Evolutionary conservation across 2,888 invertebrate species (phyloP).

Genomic region (Cepaea hortensis): DNA sequence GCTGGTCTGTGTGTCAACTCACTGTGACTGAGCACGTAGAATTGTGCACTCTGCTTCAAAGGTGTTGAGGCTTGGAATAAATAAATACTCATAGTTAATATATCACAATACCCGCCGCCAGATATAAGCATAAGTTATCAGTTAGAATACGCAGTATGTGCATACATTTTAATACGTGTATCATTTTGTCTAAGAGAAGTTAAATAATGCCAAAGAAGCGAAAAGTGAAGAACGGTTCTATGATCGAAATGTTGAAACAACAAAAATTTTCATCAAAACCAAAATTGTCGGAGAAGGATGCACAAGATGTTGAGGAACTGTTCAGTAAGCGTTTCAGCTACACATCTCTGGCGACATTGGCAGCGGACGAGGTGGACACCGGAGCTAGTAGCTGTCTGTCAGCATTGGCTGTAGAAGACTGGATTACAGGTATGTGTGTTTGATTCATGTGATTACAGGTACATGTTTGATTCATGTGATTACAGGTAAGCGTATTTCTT

Average conservation of each 20-base stretch:
- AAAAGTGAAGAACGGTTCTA: background rate
- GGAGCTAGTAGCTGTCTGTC: background rate
- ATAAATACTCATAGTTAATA: no score
- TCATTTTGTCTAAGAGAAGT: background rate
- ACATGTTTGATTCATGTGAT: background rate
- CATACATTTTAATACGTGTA: background rate
- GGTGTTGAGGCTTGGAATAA: no score
- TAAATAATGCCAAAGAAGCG: slow-evolving; percentile 26
- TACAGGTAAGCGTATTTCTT: no score
- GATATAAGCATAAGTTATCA: background rate
- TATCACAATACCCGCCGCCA: background rate
- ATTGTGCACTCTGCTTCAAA: no score
- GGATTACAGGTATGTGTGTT: slow-evolving; percentile 26
- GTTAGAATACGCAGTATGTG: background rate
- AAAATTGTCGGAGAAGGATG: background rate
- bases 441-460: background rate
- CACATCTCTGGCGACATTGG: background rate
- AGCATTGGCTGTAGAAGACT: slow-evolving; percentile 26
- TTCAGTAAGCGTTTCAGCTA: slow-evolving; percentile 24
- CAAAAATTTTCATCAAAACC: background rate
- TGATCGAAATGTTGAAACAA: slow-evolving; percentile 7
- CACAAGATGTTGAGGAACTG: background rate
- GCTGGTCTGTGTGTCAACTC: no score
- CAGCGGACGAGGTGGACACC: background rate
- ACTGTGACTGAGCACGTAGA: no score